Base-by-base conservation (phyloP, 1,140 invertebrate genomes). In the Sitobion miscanthi region DNA sequence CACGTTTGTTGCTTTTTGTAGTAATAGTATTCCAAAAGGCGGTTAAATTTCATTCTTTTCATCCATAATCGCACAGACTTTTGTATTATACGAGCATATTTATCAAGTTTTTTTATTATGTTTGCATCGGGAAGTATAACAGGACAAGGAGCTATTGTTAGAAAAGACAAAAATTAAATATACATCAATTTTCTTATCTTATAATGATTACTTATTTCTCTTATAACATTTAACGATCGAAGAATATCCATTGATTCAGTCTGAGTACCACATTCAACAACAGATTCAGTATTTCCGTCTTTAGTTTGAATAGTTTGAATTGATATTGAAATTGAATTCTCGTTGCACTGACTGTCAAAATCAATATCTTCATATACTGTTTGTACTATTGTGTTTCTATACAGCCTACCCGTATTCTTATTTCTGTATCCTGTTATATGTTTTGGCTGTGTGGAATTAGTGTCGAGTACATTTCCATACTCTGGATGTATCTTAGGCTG, bases 201-300 rank as follows among this genome's bases (percentile, higher is more conserved):
- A 83, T 49, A n/a, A 54, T 83, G 11, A 83, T 91, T 83, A 91
- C 90, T 82, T 82, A 82, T 69, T 82, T 91, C 47, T 83, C 14
- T 38, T 35, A 82, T 35, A 30, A n/a, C 11, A 49, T 83, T 49
- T 47, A 83, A 23, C 0, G 45, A 49, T 25, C 21, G 42, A 91
- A 83, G 69, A 83, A 83, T 8, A 52, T 91, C 49, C 42, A 83
- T 35, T 38, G 42, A 23, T 83, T 52, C 47, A 52, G 90, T 83
- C 35, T 91, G 90, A 83, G n/a, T 83, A 35, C 45, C 69, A 49
- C 49, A 23, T 52, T 91, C 90, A 49, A 14, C 4, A 11, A 21
- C 25, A 83, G 49, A 77, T 83, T 52, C 45, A 38, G 90, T 91
- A 35, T 25, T 35, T 14, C 8, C 11, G 35, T 83, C 45, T 52